Base-by-base conservation (phyloP, 2,888 invertebrate species). In the Leptinotarsa rubiginosa region DNA sequence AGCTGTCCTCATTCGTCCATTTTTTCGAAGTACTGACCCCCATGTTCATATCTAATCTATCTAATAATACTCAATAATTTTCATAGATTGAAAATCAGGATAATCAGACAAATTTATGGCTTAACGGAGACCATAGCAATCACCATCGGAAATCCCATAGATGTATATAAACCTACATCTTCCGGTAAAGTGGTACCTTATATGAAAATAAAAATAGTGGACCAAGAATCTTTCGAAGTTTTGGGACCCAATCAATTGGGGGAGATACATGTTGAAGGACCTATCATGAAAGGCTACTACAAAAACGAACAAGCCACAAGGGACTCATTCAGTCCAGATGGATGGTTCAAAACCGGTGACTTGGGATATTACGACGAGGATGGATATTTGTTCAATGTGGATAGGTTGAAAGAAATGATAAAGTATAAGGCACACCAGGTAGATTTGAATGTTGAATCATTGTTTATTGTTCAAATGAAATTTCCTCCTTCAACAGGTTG, bases 341-440 rank as follows among this genome's bases (percentile, higher is more conserved):
- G 96, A 0, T 97, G 92, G 91, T 86, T 94, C 18, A 91, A 92
- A 80, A 92, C 93, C 47, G 96, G 96, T 0, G 97, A 97, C 86
- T 89, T 97, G 79, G 96, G 94, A 1, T 95, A 94, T 86, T 95
- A 92, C 81, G 95, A 96, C 84, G 87, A 91, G 2, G 92, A 96
- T 25, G 93, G 92, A 1, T 93, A 90, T 86, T 94, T 96, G 87
- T 96, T 91, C 83, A 92, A 97, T 78, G 94, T 96, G 1, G 97
- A 96, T 86, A 89, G 97, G 75, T 88, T 96, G 25, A 97, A 97
- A 86, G 96, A 97, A 85, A 91, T 97, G 49, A 97, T 97, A 83
- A 97, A 97, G 86, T 96, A 95, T 84, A 96, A 97, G 86, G 96
- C 93, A 62, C 94, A 92, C 82, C 93, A 95, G 91, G 94, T 95